These are phyloP conservation scores for Rhinogobius similis DNA, from an alignment of 2,113 vertebrate genomes.

Conservation along the genomic window DNA sequence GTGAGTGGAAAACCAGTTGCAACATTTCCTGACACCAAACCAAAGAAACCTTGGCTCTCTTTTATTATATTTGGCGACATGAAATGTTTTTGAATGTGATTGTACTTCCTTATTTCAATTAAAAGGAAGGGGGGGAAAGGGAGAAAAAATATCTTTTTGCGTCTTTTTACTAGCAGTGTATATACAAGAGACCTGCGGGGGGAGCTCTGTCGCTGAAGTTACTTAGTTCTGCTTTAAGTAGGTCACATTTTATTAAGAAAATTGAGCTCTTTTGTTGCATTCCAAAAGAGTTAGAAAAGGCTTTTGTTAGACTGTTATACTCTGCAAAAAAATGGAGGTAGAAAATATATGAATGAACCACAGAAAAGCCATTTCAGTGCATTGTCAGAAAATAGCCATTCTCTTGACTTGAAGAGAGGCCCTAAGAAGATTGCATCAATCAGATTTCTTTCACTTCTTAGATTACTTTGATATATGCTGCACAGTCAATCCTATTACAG, in stretches of 20 bases:
- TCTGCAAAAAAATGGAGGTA: conserved; percentile 29
- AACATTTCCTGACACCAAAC: no score
- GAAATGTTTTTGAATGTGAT: no score
- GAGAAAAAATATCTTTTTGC: no score
- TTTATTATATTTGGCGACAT: no score
- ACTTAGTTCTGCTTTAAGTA: no score
- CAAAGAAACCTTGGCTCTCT: no score
- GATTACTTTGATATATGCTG: conserved; percentile 62
- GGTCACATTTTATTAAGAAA: not conserved
- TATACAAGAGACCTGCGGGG: no score
- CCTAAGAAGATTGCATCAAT: conserved; percentile 61
- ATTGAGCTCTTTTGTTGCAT: not conserved
- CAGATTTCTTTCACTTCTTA: conserved; percentile 51
- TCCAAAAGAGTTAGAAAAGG: conserved; percentile 19
- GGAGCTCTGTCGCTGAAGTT: no score
- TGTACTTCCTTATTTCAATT: no score
- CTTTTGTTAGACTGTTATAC: conserved; percentile 12
- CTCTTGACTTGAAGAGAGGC: conserved; percentile 35
- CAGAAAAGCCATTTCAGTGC: conserved; percentile 22
- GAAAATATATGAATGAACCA: conserved; percentile 30
- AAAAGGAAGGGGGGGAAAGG: no score
- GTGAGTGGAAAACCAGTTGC: no score
- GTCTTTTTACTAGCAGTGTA: no score
- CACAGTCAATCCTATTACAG: conserved; percentile 50
- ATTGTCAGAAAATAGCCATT: conserved; percentile 41